These are phyloP conservation scores for Philaenus spumarius DNA, from an alignment of 1,140 invertebrate species.

Conservation along the genomic window DNA sequence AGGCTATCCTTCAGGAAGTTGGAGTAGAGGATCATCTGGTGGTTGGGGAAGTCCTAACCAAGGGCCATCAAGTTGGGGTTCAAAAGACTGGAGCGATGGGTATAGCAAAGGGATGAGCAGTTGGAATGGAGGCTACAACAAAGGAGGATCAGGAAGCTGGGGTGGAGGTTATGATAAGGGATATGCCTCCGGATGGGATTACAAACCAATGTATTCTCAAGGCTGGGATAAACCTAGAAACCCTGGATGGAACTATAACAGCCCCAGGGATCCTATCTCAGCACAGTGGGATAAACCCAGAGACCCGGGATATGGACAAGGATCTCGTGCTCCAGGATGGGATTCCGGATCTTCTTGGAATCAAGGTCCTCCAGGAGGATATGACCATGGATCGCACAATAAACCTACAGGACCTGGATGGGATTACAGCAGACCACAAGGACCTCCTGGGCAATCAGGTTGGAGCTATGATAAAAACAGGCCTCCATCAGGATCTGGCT, in stretches of 20 bases:
- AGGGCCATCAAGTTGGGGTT: not conserved
- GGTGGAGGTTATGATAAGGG: too few relatives aligned
- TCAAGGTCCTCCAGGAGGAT: not conserved
- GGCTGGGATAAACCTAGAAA: not conserved
- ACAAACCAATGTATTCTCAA: not conserved
- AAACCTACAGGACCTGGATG: not conserved
- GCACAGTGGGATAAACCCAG: slow-evolving; percentile 7
- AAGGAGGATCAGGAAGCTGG: too few relatives aligned
- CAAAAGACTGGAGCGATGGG: not conserved
- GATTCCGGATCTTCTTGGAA: not conserved
- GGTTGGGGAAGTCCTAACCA: not conserved
- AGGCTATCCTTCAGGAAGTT: not conserved
- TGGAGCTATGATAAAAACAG: not conserved
- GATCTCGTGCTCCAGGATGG: not conserved
- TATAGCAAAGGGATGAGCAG: not conserved
- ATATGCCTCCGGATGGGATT: slow-evolving; percentile 10
- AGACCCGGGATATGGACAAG: slow-evolving; percentile 1
- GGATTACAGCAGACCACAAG: not conserved
- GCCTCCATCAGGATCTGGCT: not conserved
- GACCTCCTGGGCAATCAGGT: not conserved
- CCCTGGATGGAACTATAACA: slow-evolving; percentile 3
- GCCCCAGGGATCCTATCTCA: slow-evolving; percentile 5
- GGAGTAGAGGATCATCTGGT: slow-evolving; percentile 1
- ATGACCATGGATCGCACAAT: not conserved
- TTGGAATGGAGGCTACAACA: not conserved